Base-by-base conservation (phyloP, 2,797 vertebrate genomes). In the Otolemur crassicaudatus region DNA sequence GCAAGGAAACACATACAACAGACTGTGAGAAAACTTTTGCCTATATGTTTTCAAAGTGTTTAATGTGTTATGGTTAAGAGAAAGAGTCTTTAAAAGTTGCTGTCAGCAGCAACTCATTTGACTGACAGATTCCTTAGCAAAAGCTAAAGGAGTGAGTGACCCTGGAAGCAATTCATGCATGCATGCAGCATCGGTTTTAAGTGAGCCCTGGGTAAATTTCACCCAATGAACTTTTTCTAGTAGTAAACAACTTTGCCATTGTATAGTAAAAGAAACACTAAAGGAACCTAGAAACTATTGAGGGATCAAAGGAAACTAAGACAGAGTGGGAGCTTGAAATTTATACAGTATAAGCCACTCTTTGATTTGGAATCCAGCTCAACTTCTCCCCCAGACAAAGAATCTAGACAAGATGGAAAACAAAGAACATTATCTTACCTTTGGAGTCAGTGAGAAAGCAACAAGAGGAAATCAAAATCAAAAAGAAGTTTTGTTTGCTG, bases 41-140 rank as follows among this genome's bases (percentile, higher is more conserved):
- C 91, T 94, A 83, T 96, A 93, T 91, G 80, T 93, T 95, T 97
- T 80, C 87, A 95, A 87, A 96, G 80, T 87, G 93, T 94, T 94
- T 84, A 84, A 87, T 77, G 80, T 86, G 75, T 82, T 94, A 73
- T 73, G 67, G 86, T 87, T 81, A 91, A 94, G 79, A 95, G 43
- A 97, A 92, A 77, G 76, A 81, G 83, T 61, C 94, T 94, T 90
- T 31, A 92, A 91, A 95, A 46, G 88, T 90, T 93, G 91, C 89
- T 97, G 94, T 95, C 97, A 95, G 91, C 83, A 73, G 87, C 95
- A 61, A 67, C 96, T 58, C 56, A 7, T 91, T 75, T 96, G 93
- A 97, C 43, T 93, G 97, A 96, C 96, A 96, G 94, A 75, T 85
- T 76, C 56, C 80, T 97, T 76, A 87, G 87, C 72, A 76, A 93